Evolutionary conservation across 2,888 invertebrate species (phyloP).

Genomic region (Geophilus truncorum): DNA sequence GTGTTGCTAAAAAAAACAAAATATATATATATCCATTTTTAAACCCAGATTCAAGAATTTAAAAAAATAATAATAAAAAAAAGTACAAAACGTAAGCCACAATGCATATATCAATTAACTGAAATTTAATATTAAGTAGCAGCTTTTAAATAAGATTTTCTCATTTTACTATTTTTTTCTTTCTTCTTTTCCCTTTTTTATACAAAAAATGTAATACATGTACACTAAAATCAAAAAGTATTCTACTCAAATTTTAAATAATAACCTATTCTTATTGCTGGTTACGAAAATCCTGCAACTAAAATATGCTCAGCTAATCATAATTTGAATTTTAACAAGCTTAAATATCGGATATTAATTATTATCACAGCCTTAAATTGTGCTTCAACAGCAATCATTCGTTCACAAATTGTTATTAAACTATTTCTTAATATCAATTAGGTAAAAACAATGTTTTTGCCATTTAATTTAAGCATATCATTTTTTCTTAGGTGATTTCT

Average conservation of each 20-base stretch:
- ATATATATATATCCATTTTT: no score
- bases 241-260: background rate
- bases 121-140: background rate
- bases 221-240: no score
- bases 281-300: background rate
- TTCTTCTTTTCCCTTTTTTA: no score
- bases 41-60: background rate
- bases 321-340: background rate
- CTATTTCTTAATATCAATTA: background rate
- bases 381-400: constrained; percentile 8
- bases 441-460: background rate
- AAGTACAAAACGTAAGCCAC: background rate
- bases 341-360: background rate
- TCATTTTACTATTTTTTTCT: no score
- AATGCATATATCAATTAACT: background rate
- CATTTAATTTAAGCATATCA: background rate
- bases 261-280: background rate
- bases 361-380: constrained; percentile 25
- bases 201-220: no score
- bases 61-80: background rate
- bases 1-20: background rate
- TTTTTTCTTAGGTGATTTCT: constrained; percentile 31
- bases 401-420: background rate
- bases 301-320: background rate
- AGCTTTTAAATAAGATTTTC: background rate